These are phyloP conservation scores for Troilus luridus DNA, from an alignment of 2,888 invertebrate genomes.

Conservation along the genomic window DNA sequence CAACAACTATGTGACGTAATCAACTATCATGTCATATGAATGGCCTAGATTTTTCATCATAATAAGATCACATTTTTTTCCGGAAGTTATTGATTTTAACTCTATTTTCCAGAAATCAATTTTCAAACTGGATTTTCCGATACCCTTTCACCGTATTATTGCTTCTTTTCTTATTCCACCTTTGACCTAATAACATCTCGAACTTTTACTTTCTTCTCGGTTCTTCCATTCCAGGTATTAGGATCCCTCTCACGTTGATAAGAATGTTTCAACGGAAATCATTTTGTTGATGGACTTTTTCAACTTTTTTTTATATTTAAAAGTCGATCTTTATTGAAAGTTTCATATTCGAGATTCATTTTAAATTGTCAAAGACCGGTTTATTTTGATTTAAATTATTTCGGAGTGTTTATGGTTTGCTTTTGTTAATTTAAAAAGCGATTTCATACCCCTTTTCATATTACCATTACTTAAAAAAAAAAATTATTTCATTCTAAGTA, in stretches of 20 bases:
- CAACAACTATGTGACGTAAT: background rate
- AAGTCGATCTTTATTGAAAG: background rate
- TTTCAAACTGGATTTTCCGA: background rate
- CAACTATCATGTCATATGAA: background rate
- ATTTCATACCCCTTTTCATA: too few relatives aligned
- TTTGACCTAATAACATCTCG: background rate
- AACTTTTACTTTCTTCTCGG: background rate
- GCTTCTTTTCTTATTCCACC: background rate
- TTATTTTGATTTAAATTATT: background rate
- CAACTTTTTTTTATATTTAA: background rate
- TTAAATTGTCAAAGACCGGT: background rate
- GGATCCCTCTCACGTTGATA: background rate
- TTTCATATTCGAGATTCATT: background rate
- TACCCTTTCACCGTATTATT: background rate
- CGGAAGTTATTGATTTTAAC: background rate
- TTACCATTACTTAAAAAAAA: too few relatives aligned
- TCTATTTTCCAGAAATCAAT: constrained; percentile 1
- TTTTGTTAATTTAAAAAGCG: too few relatives aligned
- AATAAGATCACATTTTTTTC: background rate
- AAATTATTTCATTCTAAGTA: background rate
- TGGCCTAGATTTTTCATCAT: background rate
- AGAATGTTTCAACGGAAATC: background rate
- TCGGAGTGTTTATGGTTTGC: background rate
- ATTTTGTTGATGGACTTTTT: constrained; percentile 4
- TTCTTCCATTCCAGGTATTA: background rate